Evolutionary conservation across 2,888 invertebrate genomes (phyloP), one percentile per base, ranked within the genome.

Genomic region (Yponomeuta evonymella): DNA sequence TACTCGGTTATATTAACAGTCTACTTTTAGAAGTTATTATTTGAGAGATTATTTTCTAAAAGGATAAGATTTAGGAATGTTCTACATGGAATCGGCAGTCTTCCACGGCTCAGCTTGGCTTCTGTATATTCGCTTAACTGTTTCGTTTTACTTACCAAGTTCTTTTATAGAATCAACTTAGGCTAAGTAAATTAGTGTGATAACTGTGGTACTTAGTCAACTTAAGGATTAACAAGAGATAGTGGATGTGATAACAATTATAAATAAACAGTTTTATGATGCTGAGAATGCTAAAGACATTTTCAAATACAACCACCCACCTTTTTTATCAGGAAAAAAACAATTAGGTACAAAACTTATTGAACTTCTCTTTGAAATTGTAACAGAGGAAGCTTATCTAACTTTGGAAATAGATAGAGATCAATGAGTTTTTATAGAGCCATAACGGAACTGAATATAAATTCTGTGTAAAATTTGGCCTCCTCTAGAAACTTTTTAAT

Each of bases 171-270:
- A 65, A 68, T 72, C 75, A 76, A 77, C 74, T 77, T 77, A 76
- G 73, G 76, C 74, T 76, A 74, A 75, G 73, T 75, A 73, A 74
- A 72, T 70, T 77, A 75, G 72, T 75, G 73, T 75, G 68, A 70
- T 71, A 73, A 72, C 66, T 73, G 43, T 74, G 73, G 70, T 82
- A 82, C 81, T 81, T 82, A 85, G 83, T 85, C 81, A 80, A 80
- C 23, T 48, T 71, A 70, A 71, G 66, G 43, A 3, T 58, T 63
- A 63, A 66, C 33, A 65, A 76, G 81, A 76, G 73, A 78, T 78
- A 77, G 76, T 77, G 78, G 78, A 80, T 80, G 80, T 81, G 80
- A 82, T 79, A 79, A 79, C 71, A 69, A 72, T 72, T 33, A 67
- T 71, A 51, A 15, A 1, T 48, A 0, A 67, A 43, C 12, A 33